phyloP scores from a whole-genome alignment of 2,888 invertebrate genomes.

The Eurytoma adleriae region DNA sequence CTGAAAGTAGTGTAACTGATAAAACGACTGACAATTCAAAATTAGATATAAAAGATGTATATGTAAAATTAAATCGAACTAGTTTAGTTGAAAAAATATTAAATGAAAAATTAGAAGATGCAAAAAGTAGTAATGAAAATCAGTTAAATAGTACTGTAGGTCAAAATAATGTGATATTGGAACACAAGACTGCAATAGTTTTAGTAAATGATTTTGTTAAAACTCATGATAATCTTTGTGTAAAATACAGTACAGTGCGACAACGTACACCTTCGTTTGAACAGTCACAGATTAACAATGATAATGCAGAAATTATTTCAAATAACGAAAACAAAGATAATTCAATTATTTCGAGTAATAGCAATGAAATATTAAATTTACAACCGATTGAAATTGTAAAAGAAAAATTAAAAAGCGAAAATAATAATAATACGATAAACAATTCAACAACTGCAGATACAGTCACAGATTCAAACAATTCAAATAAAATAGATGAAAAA shows the following conservation, averaged over 20 bases:
- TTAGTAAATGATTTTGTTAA: constrained; percentile 46
- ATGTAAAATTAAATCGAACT: constrained; percentile 50
- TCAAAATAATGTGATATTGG: constrained; percentile 21
- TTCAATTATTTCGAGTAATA: neutral
- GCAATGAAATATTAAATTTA: neutral
- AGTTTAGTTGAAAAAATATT: constrained; percentile 35
- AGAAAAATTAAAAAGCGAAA: constrained; percentile 7
- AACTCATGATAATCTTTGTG: constrained; percentile 15
- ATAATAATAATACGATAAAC: neutral
- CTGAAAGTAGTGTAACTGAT: constrained; percentile 28
- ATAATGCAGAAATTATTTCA: constrained; percentile 1
- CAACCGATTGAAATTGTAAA: neutral
- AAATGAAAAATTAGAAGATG: constrained; percentile 12
- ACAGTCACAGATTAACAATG: neutral
- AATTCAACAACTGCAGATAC: neutral
- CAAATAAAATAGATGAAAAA: neutral
- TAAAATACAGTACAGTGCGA: neutral
- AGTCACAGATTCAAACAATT: neutral
- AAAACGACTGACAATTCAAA: constrained; percentile 30
- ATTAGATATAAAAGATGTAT: constrained; percentile 45
- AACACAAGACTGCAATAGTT: constrained; percentile 45
- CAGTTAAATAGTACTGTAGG: constrained; percentile 16
- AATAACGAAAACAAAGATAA: neutral
- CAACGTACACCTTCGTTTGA: neutral
- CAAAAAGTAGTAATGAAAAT: constrained; percentile 5